Evolutionary conservation across 2,113 vertebrate species (phyloP), one percentile per base, ranked within the genome.

Genomic region (Mus pahari): DNA sequence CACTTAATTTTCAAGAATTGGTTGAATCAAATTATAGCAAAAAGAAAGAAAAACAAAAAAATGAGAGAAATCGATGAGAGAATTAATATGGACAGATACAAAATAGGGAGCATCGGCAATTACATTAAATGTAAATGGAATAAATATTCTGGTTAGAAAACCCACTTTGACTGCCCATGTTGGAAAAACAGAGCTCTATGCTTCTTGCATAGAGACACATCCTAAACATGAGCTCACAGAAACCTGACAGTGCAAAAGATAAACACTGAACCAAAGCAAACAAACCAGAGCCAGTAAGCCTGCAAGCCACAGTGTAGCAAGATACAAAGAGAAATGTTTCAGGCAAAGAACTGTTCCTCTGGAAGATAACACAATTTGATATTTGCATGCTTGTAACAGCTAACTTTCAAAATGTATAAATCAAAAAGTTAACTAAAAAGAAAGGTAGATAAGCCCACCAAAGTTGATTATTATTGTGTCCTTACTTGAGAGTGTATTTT

Each of bases 361-460:
- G 17, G 55, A 91, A 91, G 50, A 89, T 36, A 81, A 22, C 92
- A 92, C 12, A 58, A 73, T 71, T 81, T 71, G 77, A 70, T 58
- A 91, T 84, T 66, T 77, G 33, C 50, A 71, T 64, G 45, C 17
- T 94, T 2, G 3, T 42, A 82, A 42, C 16, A 66, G 28, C 33
- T 87, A 74, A 83, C 11, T 92, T 96, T 92, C 28, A 74, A 93
- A 90, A 42, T 33, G 78, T 6, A 79, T 60, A 92, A 79, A 53
- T 79, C 14, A 79, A 86, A 90, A 94, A 77, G 39, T 4, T 45
- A 22, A 62, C 71, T 86, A 13, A 50, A 50, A 64, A 20, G 28
- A 45, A 83, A 94, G 36, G 10, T n/a, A 88, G 64, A 64, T 16
- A 77, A 88, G 74, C 74, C 17, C 17, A 82, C 45, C 42, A 39